Base-by-base conservation (phyloP, 2,888 invertebrate genomes). In the Glyphotaelius pellucidus region DNA sequence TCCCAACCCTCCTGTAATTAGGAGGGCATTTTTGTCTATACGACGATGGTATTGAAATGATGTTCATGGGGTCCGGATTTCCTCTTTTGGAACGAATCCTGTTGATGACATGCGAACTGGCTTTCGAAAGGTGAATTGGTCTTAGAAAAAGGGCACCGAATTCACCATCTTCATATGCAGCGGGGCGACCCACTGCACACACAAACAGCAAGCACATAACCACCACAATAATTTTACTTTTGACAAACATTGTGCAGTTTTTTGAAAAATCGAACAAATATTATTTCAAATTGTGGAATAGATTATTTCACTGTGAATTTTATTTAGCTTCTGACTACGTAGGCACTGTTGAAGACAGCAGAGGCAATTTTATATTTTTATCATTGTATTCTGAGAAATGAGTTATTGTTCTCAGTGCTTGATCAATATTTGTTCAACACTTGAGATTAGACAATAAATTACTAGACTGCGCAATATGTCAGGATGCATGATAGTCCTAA, bases 111-210 rank as follows among this genome's bases (percentile, higher is more conserved):
- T 79, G 79, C 79, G 79, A 35, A 32, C 38, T 89, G 35, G 88
- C 88, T 38, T 80, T 67, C 25, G 79, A 32, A n/a, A 89, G 79
- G 25, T 89, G 88, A 79, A 89, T 38, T n/a, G 88, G 88, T 79
- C 88, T 89, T 35, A 89, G n/a, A n/a, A 89, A 89, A 14, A 89
- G 86, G 30, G 35, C 67, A 25, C 25, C 67, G 25, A 67, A 67
- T 25, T 67, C 67, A n/a, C 2, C 67, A 67, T 67, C n/a, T 67
- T 67, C 67, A 67, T 67, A n/a, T 2, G 25, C 67, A 67, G 25
- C 25, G 9, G 67, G 67, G 9, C 7, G 67, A 7, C 25, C n/a
- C 67, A 25, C 4, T 9, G 67, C 25, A 67, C 25, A 67, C 67
- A 67, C 25, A 67, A 67, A 67, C 25, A 67, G 25, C 25, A 67